Percentiles rank a stretch among this genome's conserved stretches.
Conservation (phyloP, 2,797 vertebrate genomes). For the Melanotaenia pygmaea region DNA sequence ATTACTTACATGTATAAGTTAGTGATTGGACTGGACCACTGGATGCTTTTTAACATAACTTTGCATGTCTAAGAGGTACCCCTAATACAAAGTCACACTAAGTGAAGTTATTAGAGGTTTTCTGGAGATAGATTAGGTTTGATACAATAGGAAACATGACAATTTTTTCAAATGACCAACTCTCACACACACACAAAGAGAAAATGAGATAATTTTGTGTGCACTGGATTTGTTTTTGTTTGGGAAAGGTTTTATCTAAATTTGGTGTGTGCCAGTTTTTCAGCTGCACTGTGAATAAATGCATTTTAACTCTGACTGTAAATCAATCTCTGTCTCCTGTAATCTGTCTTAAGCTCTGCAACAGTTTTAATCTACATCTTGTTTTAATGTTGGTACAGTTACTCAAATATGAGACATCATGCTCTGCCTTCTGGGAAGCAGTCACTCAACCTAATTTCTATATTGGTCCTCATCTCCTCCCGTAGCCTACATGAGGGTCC, state of each 20-base stretch:
- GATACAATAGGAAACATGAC: constrained; percentile 43
- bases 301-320: constrained; percentile 4
- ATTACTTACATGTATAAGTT: neutral
- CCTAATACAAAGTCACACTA: constrained; percentile 44
- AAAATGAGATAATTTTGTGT: constrained; percentile 38
- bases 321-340: constrained; percentile 15
- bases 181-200: constrained; percentile 38
- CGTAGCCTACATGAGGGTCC: constrained; percentile 71
- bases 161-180: constrained; percentile 59
- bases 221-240: constrained; percentile 30
- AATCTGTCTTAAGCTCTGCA: constrained; percentile 32
- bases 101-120: constrained; percentile 52
- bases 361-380: constrained; percentile 39
- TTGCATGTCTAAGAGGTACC: constrained; percentile 36
- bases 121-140: constrained; percentile 42
- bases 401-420: constrained; percentile 70
- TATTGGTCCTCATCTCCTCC: constrained; percentile 72
- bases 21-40: neutral
- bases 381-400: constrained; percentile 59
- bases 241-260: constrained; percentile 25
- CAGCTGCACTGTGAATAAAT: constrained; percentile 8
- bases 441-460: constrained; percentile 81
- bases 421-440: constrained; percentile 66
- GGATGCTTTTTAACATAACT: constrained; percentile 23
- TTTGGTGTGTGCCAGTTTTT: constrained; percentile 13